Conservation (phyloP, 2,888 invertebrate species). For the Drosophila kuntzei region DNA sequence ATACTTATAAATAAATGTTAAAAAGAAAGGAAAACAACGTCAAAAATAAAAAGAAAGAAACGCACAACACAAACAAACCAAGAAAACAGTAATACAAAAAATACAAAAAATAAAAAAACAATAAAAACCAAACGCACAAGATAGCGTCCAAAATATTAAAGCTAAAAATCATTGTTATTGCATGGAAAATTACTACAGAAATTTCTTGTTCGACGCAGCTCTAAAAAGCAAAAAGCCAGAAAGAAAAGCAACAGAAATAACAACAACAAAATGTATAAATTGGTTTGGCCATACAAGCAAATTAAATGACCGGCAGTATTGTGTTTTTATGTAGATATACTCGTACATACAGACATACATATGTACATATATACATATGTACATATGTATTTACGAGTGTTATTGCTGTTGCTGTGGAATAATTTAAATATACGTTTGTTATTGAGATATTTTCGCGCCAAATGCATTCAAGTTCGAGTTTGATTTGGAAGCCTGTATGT, state of each 20-base stretch:
- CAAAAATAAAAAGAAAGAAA: conserved; percentile 2
- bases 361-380: conserved; percentile 2
- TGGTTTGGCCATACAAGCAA: conserved; percentile 61
- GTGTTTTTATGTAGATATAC: conserved; percentile 24
- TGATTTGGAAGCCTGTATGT: neutral
- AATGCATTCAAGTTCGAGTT: conserved; percentile 46
- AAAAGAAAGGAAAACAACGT: conserved; percentile 17
- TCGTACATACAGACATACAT: neutral
- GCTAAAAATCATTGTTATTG: conserved; percentile 69
- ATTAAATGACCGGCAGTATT: conserved; percentile 56
- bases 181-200: conserved; percentile 76
- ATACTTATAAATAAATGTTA: conserved; percentile 7
- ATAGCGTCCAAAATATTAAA: conserved; percentile 48
- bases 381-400: conserved; percentile 2
- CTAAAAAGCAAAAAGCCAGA: conserved; percentile 35
- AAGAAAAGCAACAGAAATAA: conserved; percentile 48
- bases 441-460: conserved; percentile 49
- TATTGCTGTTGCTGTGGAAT: conserved; percentile 24
- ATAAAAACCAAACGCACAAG: conserved; percentile 32
- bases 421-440: conserved; percentile 44
- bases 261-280: conserved; percentile 59
- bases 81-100: conserved; percentile 25
- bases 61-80: conserved; percentile 24
- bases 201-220: conserved; percentile 57
- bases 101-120: no score